These are phyloP conservation scores for Darevskia nairensis DNA, from an alignment of 2,797 vertebrate species.

Conservation along the genomic window DNA sequence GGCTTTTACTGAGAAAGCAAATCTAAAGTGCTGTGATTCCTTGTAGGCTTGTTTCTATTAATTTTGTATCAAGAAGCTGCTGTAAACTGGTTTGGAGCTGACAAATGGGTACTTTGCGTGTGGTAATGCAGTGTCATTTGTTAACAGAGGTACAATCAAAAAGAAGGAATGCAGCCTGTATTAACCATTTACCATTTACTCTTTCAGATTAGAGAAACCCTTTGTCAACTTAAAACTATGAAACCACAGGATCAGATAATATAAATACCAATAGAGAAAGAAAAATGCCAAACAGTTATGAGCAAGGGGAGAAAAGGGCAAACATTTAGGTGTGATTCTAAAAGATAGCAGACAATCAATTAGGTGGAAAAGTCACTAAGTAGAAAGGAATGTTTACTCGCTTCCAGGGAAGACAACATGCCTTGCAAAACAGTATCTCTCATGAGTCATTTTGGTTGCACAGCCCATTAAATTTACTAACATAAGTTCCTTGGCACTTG, in stretches of 20 bases:
- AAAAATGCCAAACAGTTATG: not conserved
- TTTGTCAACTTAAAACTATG: conserved; percentile 28
- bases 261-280: not conserved
- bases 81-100: conserved; percentile 23
- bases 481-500: not conserved
- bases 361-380: not conserved
- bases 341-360: conserved; percentile 3
- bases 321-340: conserved; percentile 7
- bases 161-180: not conserved
- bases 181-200: conserved; percentile 6
- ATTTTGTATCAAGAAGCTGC: conserved; percentile 20
- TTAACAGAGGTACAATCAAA: conserved; percentile 29
- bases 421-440: not conserved
- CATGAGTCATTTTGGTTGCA: not conserved
- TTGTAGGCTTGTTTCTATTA: conserved; percentile 24
- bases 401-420: not conserved
- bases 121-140: not conserved
- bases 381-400: not conserved
- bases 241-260: not conserved
- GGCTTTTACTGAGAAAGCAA: not conserved
- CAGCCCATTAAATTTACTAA: conserved; percentile 10
- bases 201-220: not conserved
- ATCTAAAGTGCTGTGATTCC: not conserved
- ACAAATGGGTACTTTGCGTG: not conserved
- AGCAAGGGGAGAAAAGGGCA: conserved; percentile 9